Evolutionary conservation across 2,888 invertebrate species (phyloP).

Genomic region (Zaprionus bogoriensis): DNA sequence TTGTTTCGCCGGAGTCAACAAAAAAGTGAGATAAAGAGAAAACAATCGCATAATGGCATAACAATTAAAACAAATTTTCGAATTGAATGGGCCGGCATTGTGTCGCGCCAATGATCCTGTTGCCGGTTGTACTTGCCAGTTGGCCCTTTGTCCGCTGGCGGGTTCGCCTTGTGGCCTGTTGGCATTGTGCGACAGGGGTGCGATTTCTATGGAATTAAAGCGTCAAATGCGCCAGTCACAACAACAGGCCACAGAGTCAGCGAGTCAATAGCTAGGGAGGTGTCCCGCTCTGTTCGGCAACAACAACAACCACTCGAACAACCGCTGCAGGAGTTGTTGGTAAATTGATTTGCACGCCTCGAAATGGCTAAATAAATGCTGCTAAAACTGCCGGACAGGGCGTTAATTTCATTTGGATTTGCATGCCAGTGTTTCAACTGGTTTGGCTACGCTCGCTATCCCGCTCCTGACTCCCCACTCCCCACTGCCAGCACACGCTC

Average conservation of each 20-base stretch:
- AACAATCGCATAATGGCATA: constrained; percentile 53
- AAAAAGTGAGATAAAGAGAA: constrained; percentile 41
- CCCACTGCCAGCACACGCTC: not conserved
- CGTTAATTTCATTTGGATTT: constrained; percentile 73
- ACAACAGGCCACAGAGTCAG: constrained; percentile 57
- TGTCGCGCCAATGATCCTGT: constrained; percentile 52
- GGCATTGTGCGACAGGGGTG: constrained; percentile 37
- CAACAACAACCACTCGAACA: constrained; percentile 18
- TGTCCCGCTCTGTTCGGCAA: no score
- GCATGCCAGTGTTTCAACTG: constrained; percentile 52
- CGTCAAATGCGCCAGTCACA: constrained; percentile 73
- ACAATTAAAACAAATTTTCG: constrained; percentile 76
- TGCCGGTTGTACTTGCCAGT: constrained; percentile 5
- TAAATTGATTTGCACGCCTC: constrained; percentile 67
- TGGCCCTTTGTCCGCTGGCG: constrained; percentile 21
- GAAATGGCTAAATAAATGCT: constrained; percentile 67
- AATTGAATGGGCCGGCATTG: constrained; percentile 56
- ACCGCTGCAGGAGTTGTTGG: constrained; percentile 17
- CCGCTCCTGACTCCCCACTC: not conserved
- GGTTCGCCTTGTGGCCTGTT: constrained; percentile 3
- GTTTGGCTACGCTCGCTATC: no score
- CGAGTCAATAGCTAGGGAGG: no score
- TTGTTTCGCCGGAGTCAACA: constrained; percentile 49
- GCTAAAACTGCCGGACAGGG: constrained; percentile 70
- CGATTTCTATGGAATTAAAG: constrained; percentile 69